Evolutionary conservation across 2,113 vertebrate genomes (phyloP), one percentile per base, ranked within the genome.

Genomic region (Ochotona princeps): DNA sequence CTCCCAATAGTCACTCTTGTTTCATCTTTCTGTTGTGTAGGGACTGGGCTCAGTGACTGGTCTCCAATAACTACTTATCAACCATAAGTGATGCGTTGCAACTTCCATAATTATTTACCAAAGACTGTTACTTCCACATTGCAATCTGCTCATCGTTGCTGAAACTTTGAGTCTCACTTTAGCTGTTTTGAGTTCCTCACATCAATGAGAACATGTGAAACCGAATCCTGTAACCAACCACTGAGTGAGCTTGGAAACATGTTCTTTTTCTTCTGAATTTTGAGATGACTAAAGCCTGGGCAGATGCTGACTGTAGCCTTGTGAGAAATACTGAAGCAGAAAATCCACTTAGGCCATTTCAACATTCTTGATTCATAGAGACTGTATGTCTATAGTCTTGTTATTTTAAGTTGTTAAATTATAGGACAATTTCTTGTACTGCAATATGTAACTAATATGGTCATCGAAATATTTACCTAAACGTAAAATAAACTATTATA

Each of bases 61-160:
- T 49, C 74, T 54, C 85, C 60, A 38, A 66, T 79, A 73, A 60
- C 66, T 83, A 70, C 30, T 87, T 83, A 67, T 84, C 80, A 89
- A 8, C 30, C 30, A 66, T 66, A 83, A 66, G 20, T 84, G 49
- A 49, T 82, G 49, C 49, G 17, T 38, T 82, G 28, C 67, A 11
- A 38, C 38, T 91, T 69, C 15, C 44, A 38, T 69, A 82, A 83
- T 63, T 61, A 87, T 17, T 66, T 49, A 79, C 54, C 20, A 57
- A 94, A 51, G 26, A 91, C 63, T 63, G 26, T 67, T 54, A 83
- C n/a, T 91, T 88, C 32, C 9, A 44, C 70, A 23, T 87, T 83
- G 17, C 63, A 83, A 69, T 12, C 63, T 35, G 69, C 51, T 54
- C n/a, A 26, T 25, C 84, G 30, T 51, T 61, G 17, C 17, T 84